Evolutionary conservation across 1,140 invertebrate genomes (phyloP).

Genomic region (Zophobas atratus): DNA sequence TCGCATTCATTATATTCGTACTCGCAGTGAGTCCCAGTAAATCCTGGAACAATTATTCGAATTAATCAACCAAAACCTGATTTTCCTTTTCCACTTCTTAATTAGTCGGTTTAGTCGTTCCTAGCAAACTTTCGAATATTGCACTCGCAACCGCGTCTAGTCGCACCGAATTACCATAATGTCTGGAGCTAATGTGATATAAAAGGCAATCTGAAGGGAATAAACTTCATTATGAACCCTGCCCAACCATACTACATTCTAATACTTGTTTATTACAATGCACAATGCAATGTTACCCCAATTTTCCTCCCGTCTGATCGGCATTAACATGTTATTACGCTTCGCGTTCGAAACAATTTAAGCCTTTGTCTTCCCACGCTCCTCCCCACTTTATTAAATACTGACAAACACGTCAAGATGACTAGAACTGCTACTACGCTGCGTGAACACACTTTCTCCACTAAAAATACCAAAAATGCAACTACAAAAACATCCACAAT

Average conservation of each 20-base stretch:
- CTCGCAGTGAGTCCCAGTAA: slow-evolving; percentile 83
- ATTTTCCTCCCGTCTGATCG: slow-evolving; percentile 19
- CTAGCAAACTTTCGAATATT: slow-evolving; percentile 30
- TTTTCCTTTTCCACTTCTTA: slow-evolving; percentile 34
- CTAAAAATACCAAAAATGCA: too few species aligned
- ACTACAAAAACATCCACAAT: too few species aligned
- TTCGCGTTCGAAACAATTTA: background rate
- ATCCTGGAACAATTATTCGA: slow-evolving; percentile 69
- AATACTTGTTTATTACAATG: slow-evolving; percentile 36
- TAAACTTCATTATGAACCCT: slow-evolving; percentile 36
- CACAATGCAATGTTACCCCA: slow-evolving; percentile 30
- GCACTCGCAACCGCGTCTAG: background rate
- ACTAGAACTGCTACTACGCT: too few species aligned
- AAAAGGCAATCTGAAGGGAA: slow-evolving; percentile 39
- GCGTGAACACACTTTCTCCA: too few species aligned
- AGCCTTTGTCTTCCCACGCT: background rate
- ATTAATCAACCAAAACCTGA: slow-evolving; percentile 20
- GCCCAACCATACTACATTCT: slow-evolving; percentile 27
- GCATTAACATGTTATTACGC: slow-evolving; percentile 26
- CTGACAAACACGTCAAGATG: too few species aligned
- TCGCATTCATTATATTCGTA: slow-evolving; percentile 91
- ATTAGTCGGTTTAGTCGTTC: background rate
- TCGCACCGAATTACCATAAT: slow-evolving; percentile 27
- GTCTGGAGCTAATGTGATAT: slow-evolving; percentile 37
- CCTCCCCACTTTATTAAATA: background rate